Conservation (phyloP, 2,797 vertebrate species). For the Odontamblyopus lacepedii region DNA sequence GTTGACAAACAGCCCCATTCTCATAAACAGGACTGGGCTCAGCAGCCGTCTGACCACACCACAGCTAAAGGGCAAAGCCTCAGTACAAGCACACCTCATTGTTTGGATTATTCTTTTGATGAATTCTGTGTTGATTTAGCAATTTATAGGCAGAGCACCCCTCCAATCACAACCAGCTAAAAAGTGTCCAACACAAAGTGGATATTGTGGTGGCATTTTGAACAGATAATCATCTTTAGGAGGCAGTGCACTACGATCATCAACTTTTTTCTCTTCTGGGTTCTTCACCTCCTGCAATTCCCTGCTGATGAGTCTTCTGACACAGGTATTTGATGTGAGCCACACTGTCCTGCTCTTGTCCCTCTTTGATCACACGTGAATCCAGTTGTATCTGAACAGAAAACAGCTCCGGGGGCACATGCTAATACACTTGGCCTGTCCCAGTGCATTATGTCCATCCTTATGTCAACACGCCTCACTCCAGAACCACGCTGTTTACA, state of each 20-base stretch:
- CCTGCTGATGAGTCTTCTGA: conserved; percentile 27
- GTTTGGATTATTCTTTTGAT: not conserved
- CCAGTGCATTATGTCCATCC: conserved; percentile 21
- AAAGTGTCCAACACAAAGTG: not conserved
- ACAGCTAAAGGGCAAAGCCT: conserved; percentile 24
- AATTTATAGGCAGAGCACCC: not conserved
- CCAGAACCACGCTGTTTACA: conserved; percentile 2
- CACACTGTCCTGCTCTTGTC: conserved; percentile 21
- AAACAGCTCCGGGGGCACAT: conserved; percentile 25
- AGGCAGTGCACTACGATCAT: not conserved
- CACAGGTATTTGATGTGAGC: conserved; percentile 45
- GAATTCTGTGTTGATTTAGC: not conserved
- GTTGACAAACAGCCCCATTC: conserved; percentile 57
- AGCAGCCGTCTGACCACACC: conserved; percentile 41
- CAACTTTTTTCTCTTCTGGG: not conserved
- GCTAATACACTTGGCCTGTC: conserved; percentile 15
- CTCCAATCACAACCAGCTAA: not conserved
- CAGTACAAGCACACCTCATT: not conserved
- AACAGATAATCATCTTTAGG: not conserved
- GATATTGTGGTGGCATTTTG: not conserved
- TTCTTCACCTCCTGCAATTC: conserved; percentile 18
- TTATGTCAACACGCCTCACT: conserved; percentile 8
- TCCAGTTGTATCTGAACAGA: conserved; percentile 37
- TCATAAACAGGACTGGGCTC: conserved; percentile 42
- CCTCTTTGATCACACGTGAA: conserved; percentile 37